Evolutionary conservation across 1,140 invertebrate genomes (phyloP).

Genomic region (Brachionus rubens): DNA sequence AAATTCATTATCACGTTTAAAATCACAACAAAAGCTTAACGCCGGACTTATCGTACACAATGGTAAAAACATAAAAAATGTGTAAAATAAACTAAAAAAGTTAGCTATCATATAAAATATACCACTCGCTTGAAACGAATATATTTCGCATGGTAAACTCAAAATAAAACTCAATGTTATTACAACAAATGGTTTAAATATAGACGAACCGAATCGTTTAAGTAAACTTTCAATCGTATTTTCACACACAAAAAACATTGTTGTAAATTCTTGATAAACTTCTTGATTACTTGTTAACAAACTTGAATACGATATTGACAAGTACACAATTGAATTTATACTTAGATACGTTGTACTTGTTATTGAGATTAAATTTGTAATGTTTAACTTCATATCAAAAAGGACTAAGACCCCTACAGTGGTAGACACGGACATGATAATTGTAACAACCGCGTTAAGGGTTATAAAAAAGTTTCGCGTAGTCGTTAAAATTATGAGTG

Average conservation of each 20-base stretch:
- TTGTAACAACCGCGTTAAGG: not conserved
- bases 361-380: slow-evolving; percentile 8
- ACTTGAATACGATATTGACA: slow-evolving; percentile 7
- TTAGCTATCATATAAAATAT: slow-evolving; percentile 9
- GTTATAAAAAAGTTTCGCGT: slow-evolving; percentile 23
- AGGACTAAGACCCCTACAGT: not conserved
- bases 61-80: slow-evolving; percentile 18
- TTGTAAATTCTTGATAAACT: slow-evolving; percentile 32
- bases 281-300: slow-evolving; percentile 6
- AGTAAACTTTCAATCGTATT: slow-evolving; percentile 32
- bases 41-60: slow-evolving; percentile 21
- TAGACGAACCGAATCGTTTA: slow-evolving; percentile 10
- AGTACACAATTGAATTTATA: not conserved
- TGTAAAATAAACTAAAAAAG: slow-evolving; percentile 32
- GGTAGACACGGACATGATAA: not conserved
- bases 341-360: not conserved
- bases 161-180: not conserved
- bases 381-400: slow-evolving; percentile 2
- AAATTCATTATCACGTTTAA: not conserved
- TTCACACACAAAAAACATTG: slow-evolving; percentile 34
- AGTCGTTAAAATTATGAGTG: slow-evolving; percentile 3
- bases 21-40: not conserved
- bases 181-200: slow-evolving; percentile 2
- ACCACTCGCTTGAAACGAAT: not conserved
- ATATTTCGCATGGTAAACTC: not conserved